phyloP scores from a whole-genome alignment of 2,797 vertebrate species.

The Phoeniculus purpureus region DNA sequence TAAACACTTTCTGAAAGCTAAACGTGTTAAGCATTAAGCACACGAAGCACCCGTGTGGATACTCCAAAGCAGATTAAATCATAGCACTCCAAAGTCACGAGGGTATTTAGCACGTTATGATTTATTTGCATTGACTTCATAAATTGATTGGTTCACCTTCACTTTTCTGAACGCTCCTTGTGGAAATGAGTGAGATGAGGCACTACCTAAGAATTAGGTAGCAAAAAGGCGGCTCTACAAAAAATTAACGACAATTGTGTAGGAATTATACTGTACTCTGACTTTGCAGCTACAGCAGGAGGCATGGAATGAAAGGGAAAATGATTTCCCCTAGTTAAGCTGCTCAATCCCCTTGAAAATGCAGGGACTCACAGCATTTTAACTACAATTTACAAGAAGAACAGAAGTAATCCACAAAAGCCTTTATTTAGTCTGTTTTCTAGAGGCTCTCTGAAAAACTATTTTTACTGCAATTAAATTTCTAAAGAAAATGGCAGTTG shows the following conservation, averaged over 20 bases:
- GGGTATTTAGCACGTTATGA: background rate
- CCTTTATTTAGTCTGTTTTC: background rate
- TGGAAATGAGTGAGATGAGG: background rate
- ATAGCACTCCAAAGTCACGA: background rate
- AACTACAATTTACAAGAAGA: background rate
- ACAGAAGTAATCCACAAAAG: background rate
- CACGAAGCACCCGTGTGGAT: conserved; percentile 10
- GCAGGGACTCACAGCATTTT: background rate
- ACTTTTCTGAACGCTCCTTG: background rate
- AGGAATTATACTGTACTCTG: background rate
- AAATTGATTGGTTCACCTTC: background rate
- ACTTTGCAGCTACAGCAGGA: background rate
- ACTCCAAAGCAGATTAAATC: conserved; percentile 45
- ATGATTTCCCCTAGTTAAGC: background rate
- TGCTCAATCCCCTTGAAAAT: background rate
- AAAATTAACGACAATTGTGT: background rate
- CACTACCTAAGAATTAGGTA: background rate
- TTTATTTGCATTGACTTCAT: background rate
- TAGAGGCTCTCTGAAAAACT: background rate
- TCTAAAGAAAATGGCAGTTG: background rate
- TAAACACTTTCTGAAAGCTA: conserved; percentile 10
- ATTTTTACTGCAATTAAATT: background rate
- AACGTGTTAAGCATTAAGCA: conserved; percentile 15
- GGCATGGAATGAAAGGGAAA: background rate
- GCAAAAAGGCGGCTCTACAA: background rate